A percentile compares a stretch with the other conserved stretches of the same genome.
Conservation (phyloP, 2,113 vertebrate genomes). For the Bubo bubo region DNA sequence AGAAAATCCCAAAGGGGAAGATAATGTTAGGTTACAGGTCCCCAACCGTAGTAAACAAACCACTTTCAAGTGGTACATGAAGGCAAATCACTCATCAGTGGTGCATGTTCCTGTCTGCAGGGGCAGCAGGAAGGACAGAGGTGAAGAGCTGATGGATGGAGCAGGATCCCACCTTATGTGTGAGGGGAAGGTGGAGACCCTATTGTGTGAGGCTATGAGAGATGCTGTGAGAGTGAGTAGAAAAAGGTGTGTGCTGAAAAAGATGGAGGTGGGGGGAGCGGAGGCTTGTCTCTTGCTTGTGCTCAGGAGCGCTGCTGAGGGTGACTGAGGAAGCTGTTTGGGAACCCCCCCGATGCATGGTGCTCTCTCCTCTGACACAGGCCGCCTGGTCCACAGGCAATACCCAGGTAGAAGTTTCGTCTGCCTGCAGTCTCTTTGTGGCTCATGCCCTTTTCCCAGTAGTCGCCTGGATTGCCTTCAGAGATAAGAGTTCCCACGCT, state of each 20-base stretch:
- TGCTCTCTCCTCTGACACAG: background rate
- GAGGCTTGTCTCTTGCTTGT: background rate
- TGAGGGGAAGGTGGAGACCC: background rate
- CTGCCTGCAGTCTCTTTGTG: background rate
- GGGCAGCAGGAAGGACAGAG: background rate
- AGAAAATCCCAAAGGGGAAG: background rate
- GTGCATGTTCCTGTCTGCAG: background rate
- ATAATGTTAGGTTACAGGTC: background rate
- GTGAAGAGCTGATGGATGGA: background rate
- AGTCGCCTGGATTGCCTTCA: background rate
- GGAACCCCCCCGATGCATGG: fast-evolving
- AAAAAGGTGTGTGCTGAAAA: fast-evolving
- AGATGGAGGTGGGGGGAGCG: background rate
- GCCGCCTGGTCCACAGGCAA: background rate
- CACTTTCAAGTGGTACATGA: background rate
- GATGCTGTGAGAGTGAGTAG: background rate
- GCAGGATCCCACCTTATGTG: background rate
- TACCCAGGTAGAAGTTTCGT: background rate
- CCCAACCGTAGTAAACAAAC: background rate
- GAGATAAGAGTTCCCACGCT: background rate
- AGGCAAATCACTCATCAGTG: background rate
- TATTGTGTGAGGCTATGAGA: background rate
- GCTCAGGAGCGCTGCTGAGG: background rate
- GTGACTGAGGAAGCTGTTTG: background rate
- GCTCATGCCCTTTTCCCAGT: fast-evolving